Evolutionary conservation across 2,113 vertebrate species (phyloP).

Genomic region (Chloropsis cyanopogon): DNA sequence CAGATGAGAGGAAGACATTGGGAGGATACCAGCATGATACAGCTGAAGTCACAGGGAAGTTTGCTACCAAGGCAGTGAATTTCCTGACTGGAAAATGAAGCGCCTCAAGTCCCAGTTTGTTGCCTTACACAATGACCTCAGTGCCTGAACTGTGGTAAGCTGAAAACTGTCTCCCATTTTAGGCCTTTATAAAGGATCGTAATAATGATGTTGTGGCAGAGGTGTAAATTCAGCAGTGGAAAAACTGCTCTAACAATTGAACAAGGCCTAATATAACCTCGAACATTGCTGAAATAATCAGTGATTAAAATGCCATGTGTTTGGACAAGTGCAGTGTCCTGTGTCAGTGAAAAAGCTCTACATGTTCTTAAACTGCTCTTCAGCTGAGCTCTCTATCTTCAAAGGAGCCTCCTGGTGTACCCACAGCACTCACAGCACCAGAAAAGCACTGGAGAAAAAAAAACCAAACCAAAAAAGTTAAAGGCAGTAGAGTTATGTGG

Average conservation of each 20-base stretch:
- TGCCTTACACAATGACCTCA: background rate
- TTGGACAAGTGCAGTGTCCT: background rate
- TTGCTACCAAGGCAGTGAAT: background rate
- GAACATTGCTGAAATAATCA: background rate
- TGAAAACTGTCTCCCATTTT: background rate
- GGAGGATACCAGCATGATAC: background rate
- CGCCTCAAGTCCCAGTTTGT: background rate
- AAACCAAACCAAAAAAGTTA: background rate
- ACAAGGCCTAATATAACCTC: background rate
- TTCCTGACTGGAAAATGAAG: background rate
- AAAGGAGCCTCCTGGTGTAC: background rate
- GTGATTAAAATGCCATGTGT: background rate
- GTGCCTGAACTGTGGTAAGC: background rate
- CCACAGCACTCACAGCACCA: background rate
- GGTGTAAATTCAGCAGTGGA: background rate
- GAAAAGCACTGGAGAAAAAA: background rate
- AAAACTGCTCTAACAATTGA: background rate
- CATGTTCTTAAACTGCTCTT: background rate
- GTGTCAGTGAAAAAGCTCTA: background rate
- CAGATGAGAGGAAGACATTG: background rate
- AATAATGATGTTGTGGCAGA: background rate
- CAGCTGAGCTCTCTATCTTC: background rate
- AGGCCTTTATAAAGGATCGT: background rate
- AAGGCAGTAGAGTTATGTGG: accelerated
- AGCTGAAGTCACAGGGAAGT: background rate